Evolutionary conservation across 2,797 vertebrate genomes (phyloP).

Genomic region (Benthosema pterotum): DNA sequence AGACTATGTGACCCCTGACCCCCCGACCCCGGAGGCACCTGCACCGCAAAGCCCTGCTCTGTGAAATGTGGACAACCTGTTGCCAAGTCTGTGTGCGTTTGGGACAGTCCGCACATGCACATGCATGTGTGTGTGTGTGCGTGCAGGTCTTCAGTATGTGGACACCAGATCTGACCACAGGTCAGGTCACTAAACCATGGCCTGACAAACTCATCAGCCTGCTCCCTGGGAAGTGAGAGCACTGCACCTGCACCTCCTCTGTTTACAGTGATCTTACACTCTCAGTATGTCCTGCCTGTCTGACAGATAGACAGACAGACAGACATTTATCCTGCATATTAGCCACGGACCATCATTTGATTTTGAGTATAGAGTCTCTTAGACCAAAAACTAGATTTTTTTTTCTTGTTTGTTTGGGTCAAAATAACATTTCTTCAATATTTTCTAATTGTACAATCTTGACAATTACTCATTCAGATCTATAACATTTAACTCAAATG

Average conservation of each 20-base stretch:
- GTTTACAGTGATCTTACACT: not conserved
- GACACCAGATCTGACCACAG: slow-evolving; percentile 45
- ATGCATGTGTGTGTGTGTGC: not conserved
- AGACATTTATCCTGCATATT: no score
- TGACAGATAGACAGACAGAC: not conserved
- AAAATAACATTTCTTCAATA: no score
- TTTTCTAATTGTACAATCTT: no score
- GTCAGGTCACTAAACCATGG: slow-evolving; percentile 39
- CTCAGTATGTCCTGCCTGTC: not conserved
- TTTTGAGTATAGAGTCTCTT: no score
- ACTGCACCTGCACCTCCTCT: slow-evolving; percentile 22
- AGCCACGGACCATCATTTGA: no score
- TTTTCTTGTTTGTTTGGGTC: no score
- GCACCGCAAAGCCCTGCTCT: slow-evolving; percentile 47
- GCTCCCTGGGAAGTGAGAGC: slow-evolving; percentile 6
- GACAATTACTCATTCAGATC: no score
- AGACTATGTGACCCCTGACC: slow-evolving; percentile 57
- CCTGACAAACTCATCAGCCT: slow-evolving; percentile 5
- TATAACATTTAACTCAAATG: no score
- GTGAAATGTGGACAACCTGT: slow-evolving; percentile 45
- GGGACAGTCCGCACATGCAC: not conserved
- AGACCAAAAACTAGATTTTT: no score
- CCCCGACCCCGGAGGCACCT: slow-evolving; percentile 60
- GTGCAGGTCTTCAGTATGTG: not conserved
- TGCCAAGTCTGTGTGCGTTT: slow-evolving; percentile 8